phyloP scores from a whole-genome alignment of 2,113 vertebrate genomes.

The Clupea harengus region DNA sequence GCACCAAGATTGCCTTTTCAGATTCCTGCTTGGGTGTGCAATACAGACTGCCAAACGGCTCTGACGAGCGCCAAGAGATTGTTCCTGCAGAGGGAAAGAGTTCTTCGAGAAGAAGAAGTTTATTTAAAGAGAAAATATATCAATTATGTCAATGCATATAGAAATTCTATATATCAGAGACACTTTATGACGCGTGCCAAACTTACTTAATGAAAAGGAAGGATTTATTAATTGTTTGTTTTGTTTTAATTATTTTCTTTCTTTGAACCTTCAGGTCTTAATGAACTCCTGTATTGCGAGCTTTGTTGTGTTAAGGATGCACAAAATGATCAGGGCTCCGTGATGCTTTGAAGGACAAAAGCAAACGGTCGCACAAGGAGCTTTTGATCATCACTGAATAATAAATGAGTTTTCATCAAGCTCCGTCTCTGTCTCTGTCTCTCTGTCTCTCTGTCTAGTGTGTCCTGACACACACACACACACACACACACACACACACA shows the following conservation, averaged over 20 bases:
- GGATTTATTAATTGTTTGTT: background rate
- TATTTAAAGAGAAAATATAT: background rate
- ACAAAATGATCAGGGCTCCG: background rate
- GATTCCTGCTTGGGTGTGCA: slow-evolving; percentile 42
- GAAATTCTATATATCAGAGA: background rate
- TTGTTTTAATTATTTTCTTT: background rate
- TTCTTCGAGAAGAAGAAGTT: background rate
- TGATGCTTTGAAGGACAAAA: background rate
- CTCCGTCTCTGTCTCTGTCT: no score
- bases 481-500: no score
- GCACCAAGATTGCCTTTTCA: slow-evolving; percentile 56
- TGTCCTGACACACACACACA: no score
- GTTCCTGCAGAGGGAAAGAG: slow-evolving; percentile 13
- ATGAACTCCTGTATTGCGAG: background rate
- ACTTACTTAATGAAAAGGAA: background rate
- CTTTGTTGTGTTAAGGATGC: background rate
- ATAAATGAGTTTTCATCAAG: no score
- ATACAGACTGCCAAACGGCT: slow-evolving; percentile 28
- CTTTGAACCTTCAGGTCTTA: background rate
- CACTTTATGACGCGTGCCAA: background rate
- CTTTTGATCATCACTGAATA: no score
- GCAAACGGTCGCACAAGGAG: no score
- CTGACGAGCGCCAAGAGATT: slow-evolving; percentile 46
- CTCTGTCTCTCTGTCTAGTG: no score
- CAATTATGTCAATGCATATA: background rate